Evolutionary conservation across 2,888 invertebrate genomes (phyloP), one percentile per base, ranked within the genome.

Genomic region (Thumatha senex): DNA sequence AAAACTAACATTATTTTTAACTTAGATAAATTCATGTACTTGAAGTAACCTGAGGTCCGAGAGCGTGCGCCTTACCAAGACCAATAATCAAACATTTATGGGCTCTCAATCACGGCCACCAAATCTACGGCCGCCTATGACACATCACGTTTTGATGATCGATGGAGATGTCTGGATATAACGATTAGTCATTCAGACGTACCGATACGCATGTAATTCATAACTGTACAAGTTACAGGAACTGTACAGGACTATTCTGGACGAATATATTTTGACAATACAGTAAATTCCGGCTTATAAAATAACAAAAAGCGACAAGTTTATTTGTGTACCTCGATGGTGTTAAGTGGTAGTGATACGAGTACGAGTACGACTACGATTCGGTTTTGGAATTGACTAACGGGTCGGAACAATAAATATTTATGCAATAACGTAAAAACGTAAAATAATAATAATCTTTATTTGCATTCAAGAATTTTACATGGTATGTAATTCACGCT

Each of bases 131-230:
- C 58, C 68, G 61, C 65, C 64, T 76, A 82, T 82, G 81, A 82
- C 80, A 81, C 80, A 80, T 76, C 81, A 79, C 78, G 79, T 77
- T 78, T 39, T 42, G 8, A 56, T 83, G 83, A 82, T 82, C 67
- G 82, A 83, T 83, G 75, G 62, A 78, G 75, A 72, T 76, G 67
- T 76, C 76, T 74, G 78, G 76, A 73, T 76, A 63, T 73, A 74
- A 67, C 77, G 78, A 82, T 82, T 82, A 83, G 80, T 83, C 82
- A 83, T 76, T 65, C 59, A 54, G 56, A 59, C 62, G 61, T 65
- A 63, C 64, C 61, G 67, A 62, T 58, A 67, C 66, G 60, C 61
- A 66, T 63, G 69, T 68, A 70, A 76, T 74, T 71, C 74, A 71
- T 72, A 70, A 62, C 67, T 68, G 61, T 41, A 62, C 51, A 58